These are phyloP conservation scores for Ophonus ardosiacus DNA, from an alignment of 2,888 invertebrate species.

Conservation along the genomic window DNA sequence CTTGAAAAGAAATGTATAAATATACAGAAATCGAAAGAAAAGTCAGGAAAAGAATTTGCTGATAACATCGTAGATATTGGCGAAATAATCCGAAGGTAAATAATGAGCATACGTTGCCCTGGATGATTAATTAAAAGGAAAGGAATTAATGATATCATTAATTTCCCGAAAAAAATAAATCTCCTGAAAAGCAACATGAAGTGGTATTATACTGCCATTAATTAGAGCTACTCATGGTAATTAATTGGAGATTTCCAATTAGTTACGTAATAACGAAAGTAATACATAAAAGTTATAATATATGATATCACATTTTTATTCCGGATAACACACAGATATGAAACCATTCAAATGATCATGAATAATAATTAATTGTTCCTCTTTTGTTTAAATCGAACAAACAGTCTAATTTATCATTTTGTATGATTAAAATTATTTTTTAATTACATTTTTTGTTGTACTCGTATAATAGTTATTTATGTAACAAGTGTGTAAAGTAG, in stretches of 20 bases:
- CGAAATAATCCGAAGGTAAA: background rate
- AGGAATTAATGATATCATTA: conserved; percentile 18
- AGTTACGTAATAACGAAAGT: background rate
- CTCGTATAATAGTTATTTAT: too few relatives aligned
- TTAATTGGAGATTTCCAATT: background rate
- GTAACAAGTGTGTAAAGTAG: too few relatives aligned
- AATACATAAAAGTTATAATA: background rate
- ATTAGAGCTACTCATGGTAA: background rate
- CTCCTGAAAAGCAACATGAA: background rate
- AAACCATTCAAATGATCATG: too few relatives aligned
- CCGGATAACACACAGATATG: too few relatives aligned
- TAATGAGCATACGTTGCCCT: background rate
- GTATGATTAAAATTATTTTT: too few relatives aligned
- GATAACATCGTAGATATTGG: conserved; percentile 13
- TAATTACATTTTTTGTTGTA: too few relatives aligned
- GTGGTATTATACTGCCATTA: background rate
- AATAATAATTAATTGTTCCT: too few relatives aligned
- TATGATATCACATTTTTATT: background rate
- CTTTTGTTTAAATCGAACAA: too few relatives aligned
- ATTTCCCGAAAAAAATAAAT: background rate
- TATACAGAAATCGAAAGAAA: conserved; percentile 33
- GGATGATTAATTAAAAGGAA: conserved; percentile 7
- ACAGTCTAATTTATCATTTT: too few relatives aligned
- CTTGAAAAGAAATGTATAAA: conserved; percentile 10
- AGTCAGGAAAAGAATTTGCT: background rate